Conservation (phyloP, 2,113 vertebrate species). For the Lophius piscatorius region DNA sequence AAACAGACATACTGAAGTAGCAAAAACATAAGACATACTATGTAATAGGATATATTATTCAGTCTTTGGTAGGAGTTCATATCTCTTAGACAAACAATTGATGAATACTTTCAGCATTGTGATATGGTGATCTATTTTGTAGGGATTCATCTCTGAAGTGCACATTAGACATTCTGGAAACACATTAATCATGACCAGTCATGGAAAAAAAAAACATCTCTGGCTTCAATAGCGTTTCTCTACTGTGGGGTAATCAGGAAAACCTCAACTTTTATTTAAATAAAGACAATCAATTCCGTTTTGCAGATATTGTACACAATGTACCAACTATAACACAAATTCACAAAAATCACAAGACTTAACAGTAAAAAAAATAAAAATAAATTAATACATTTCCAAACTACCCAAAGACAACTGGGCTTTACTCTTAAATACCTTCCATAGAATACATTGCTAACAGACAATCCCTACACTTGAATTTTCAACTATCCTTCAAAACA, state of each 20-base stretch:
- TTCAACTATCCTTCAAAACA: no score
- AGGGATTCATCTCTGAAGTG: constrained; percentile 31
- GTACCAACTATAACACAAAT: not conserved
- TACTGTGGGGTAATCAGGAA: not conserved
- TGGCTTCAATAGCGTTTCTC: not conserved
- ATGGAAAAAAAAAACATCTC: constrained; percentile 44
- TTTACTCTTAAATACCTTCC: no score
- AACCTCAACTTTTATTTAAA: no score
- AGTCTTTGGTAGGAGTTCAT: constrained; percentile 50
- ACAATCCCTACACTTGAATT: no score
- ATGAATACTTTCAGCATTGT: constrained; percentile 44
- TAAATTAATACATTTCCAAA: not conserved
- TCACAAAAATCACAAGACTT: not conserved
- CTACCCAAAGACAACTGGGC: no score
- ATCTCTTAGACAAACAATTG: constrained; percentile 50
- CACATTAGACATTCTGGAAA: constrained; percentile 29
- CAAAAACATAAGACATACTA: no score
- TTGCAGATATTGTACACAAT: not conserved
- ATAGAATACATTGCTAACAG: no score
- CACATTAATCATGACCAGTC: constrained; percentile 42
- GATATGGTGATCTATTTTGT: constrained; percentile 22
- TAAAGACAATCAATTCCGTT: no score
- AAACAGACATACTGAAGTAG: no score
- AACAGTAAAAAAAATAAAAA: not conserved
- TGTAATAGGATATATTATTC: no score